Evolutionary conservation across 1,140 invertebrate species (phyloP), one percentile per base, ranked within the genome.

Genomic region (Drosophila melanica): DNA sequence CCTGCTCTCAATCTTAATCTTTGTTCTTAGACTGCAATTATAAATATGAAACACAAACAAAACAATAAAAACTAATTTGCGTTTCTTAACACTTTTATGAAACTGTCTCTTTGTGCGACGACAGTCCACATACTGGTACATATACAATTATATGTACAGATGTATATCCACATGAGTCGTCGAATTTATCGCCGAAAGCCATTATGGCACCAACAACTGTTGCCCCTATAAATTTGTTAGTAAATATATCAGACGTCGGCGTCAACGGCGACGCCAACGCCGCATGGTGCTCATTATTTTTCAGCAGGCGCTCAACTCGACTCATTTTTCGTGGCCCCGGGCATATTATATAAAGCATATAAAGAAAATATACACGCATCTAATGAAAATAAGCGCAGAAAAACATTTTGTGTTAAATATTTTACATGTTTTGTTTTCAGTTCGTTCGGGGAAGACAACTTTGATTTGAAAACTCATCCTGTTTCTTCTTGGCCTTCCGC

Each of bases 391-490:
- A 75, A 60, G 65, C 51, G 30, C 55, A 51, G 27, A 79, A 85
- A 64, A 64, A 85, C 51, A 85, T 87, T 78, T 71, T 67, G 63
- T 81, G 75, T 81, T 81, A 77, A 84, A 79, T 84, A 84, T 85
- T 84, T 84, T 69, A 77, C 79, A 81, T 81, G 78, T 75, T 77
- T 84, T 84, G 72, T 84, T 64, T 62, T 59, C 45, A 8, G 18
- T 37, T 39, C 18, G 39, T 35, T 57, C 10, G 64, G 63, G 68
- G 47, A 62, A 76, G 73, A 39, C 64, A 80, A 67, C 79, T 78
- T 57, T 65, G 54, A 66, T 45, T 66, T 54, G 44, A 35, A 55
- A 67, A 59, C 53, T 53, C 9, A 16, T 63, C 69, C 30, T 35
- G 53, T 8, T 57, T 37, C 50, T 20, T 54, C n/a, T 14, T 41